Conservation (phyloP, 2,113 vertebrate species). For the Eulemur rufifrons region DNA sequence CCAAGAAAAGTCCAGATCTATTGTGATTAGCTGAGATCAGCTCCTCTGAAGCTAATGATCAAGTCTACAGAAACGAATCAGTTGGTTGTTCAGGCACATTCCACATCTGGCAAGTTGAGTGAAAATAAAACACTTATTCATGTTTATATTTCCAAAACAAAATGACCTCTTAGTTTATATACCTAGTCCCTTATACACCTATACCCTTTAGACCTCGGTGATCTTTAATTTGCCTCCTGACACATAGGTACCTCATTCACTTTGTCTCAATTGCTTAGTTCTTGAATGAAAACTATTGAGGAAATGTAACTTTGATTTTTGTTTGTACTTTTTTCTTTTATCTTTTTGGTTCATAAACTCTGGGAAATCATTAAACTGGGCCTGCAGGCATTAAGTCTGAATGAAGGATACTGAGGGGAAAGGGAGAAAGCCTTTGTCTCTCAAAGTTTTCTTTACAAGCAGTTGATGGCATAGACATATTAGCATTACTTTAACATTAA, state of each 20-base stretch:
- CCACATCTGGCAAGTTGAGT: constrained; percentile 8
- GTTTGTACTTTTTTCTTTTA: neutral
- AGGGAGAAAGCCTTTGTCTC: constrained; percentile 42
- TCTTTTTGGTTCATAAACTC: constrained; percentile 44
- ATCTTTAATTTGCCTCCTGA: neutral
- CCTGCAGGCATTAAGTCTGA: constrained; percentile 33
- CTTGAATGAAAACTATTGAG: constrained; percentile 35
- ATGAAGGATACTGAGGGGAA: neutral
- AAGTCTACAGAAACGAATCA: neutral
- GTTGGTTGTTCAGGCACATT: neutral
- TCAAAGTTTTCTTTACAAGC: constrained; percentile 49
- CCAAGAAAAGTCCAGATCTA: neutral
- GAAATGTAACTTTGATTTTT: constrained; percentile 36
- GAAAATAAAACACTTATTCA: neutral
- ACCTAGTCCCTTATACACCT: neutral
- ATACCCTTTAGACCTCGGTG: neutral
- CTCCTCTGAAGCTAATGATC: constrained; percentile 1
- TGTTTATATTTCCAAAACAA: neutral
- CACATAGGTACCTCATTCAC: neutral
- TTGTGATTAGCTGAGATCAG: neutral
- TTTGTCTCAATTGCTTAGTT: constrained; percentile 29
- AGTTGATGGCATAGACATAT: neutral
- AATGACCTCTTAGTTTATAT: neutral
- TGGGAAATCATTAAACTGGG: constrained; percentile 55
- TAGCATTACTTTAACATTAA: neutral